A percentile compares a stretch with the other conserved stretches of the same genome.
Evolutionary conservation across 2,113 vertebrate species (phyloP).

Genomic region (Cromileptes altivelis): DNA sequence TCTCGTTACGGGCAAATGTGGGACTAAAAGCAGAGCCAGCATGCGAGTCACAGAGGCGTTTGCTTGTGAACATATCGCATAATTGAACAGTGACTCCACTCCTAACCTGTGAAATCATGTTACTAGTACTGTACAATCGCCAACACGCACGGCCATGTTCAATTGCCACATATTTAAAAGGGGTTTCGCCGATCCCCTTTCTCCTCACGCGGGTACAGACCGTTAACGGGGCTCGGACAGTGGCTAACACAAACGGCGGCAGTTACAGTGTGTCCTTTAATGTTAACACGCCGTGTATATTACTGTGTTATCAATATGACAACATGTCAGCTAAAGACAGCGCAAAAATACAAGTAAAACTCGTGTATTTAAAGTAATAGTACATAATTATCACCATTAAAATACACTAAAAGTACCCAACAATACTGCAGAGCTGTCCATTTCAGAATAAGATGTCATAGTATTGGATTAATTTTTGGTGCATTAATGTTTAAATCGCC

Average conservation of each 20-base stretch:
- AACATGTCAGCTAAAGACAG: too few relatives aligned
- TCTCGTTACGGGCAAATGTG: background rate
- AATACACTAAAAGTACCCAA: too few relatives aligned
- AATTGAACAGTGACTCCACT: background rate
- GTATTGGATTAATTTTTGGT: too few relatives aligned
- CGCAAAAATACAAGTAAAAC: too few relatives aligned
- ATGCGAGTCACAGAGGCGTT: background rate
- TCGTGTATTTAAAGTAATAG: too few relatives aligned
- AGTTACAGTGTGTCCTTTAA: slow-evolving; percentile 4
- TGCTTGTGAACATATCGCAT: background rate
- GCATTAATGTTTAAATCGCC: too few relatives aligned
- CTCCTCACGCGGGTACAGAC: background rate
- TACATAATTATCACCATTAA: too few relatives aligned
- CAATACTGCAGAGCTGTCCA: too few relatives aligned
- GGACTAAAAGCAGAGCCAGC: background rate
- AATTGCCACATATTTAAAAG: slow-evolving; percentile 25
- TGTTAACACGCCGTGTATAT: background rate
- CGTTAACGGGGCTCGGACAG: slow-evolving; percentile 21
- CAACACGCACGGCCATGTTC: slow-evolving; percentile 15
- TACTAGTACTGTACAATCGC: background rate
- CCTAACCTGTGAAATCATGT: background rate
- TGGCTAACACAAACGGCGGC: slow-evolving; percentile 11
- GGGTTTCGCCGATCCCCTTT: background rate
- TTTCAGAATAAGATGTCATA: too few relatives aligned
- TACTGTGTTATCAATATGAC: background rate